Evolutionary conservation across 2,888 invertebrate genomes (phyloP).

Genomic region (Lacanobia oleracea): DNA sequence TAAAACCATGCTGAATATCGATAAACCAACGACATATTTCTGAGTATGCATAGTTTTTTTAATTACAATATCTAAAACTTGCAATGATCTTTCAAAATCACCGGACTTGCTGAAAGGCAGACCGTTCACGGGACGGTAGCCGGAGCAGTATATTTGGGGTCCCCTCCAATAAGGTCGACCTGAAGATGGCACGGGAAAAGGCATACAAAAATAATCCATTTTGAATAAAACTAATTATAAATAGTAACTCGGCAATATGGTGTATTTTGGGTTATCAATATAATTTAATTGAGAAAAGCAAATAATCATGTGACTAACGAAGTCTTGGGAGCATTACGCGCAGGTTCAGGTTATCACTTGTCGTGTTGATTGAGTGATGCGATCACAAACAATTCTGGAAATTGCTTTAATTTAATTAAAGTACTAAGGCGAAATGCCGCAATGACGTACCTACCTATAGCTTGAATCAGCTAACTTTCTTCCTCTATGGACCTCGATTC

Average conservation of each 20-base stretch:
- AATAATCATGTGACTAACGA: conserved; percentile 33
- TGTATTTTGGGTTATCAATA: not conserved
- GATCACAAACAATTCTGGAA: conserved; percentile 13
- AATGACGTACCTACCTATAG: no score
- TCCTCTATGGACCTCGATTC: not conserved
- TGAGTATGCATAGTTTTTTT: no score
- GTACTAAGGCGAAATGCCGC: no score
- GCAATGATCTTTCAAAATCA: no score
- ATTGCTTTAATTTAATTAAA: not conserved
- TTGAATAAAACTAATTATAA: not conserved
- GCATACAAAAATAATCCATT: not conserved
- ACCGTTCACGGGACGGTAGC: not conserved
- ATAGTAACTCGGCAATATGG: not conserved
- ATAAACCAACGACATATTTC: not conserved
- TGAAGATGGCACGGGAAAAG: not conserved
- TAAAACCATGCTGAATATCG: not conserved
- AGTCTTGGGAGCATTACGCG: conserved; percentile 20
- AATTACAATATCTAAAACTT: no score
- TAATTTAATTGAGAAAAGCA: conserved; percentile 5
- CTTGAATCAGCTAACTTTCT: not conserved
- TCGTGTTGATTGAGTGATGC: conserved; percentile 3
- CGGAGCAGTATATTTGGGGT: not conserved
- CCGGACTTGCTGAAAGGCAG: no score
- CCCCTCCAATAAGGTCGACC: not conserved
- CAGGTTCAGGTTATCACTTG: conserved; percentile 43